Evolutionary conservation across 2,797 vertebrate genomes (phyloP).

Genomic region (Trichosurus vulpecula): DNA sequence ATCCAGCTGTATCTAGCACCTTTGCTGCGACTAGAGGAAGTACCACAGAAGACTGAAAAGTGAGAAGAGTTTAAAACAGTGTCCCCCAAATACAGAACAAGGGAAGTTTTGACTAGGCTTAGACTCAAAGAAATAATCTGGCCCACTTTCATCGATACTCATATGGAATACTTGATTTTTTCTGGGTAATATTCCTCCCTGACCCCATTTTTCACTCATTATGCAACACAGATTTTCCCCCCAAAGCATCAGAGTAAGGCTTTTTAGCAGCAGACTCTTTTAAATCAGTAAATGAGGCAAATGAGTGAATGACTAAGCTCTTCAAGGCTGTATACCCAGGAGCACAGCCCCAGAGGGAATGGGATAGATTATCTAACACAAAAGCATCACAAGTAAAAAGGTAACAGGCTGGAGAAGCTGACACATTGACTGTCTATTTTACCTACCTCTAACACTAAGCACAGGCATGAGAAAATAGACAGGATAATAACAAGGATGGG

Average conservation of each 20-base stretch:
- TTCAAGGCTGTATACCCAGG: not conserved
- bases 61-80: conserved; percentile 28
- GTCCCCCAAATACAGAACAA: not conserved
- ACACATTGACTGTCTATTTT: conserved; percentile 54
- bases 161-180: conserved; percentile 26
- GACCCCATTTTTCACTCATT: not conserved
- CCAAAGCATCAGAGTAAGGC: conserved; percentile 19
- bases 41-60: conserved; percentile 63
- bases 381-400: conserved; percentile 35
- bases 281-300: conserved; percentile 55
- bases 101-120: not conserved
- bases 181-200: conserved; percentile 9
- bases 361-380: not conserved
- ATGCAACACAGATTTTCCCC: not conserved
- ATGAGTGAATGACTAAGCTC: not conserved
- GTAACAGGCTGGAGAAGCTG: conserved; percentile 43
- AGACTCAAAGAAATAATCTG: conserved; percentile 36
- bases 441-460: conserved; percentile 50
- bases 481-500: conserved; percentile 60
- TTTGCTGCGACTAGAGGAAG: conserved; percentile 69
- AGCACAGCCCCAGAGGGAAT: not conserved
- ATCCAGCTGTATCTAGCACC: conserved; percentile 59
- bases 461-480: conserved; percentile 61
- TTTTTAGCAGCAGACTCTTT: conserved; percentile 32
- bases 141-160: conserved; percentile 32